These are phyloP conservation scores for Dicranocentrus wangi DNA, from an alignment of 2,888 invertebrate species.

Conservation along the genomic window DNA sequence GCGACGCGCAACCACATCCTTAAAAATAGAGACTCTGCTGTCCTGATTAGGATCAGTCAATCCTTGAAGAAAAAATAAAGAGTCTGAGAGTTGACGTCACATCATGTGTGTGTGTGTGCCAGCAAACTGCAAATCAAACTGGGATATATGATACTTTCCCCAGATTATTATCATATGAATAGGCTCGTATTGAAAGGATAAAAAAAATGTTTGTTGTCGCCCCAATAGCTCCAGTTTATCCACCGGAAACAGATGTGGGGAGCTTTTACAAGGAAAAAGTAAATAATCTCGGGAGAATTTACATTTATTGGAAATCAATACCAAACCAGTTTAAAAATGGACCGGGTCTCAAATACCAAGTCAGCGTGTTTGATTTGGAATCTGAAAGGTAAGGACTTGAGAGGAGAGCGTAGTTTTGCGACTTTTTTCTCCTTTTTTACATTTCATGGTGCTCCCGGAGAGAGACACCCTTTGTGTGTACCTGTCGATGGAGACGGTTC, in stretches of 20 bases:
- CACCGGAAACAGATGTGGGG: constrained; percentile 83
- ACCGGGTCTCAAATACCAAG: constrained; percentile 82
- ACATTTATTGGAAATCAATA: constrained; percentile 87
- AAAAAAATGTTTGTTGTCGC: neutral
- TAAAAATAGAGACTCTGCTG: neutral
- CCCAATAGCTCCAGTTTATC: constrained; percentile 80
- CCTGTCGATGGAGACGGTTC: neutral
- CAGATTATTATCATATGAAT: neutral
- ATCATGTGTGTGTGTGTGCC: too few relatives aligned
- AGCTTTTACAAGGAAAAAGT: constrained; percentile 79
- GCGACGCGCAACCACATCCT: too few relatives aligned
- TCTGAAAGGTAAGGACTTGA: constrained; percentile 74
- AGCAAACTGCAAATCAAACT: neutral
- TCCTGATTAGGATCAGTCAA: too few relatives aligned
- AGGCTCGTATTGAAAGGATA: neutral
- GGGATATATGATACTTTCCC: neutral
- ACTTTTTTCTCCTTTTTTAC: too few relatives aligned
- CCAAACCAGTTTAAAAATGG: constrained; percentile 83
- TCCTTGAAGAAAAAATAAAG: too few relatives aligned
- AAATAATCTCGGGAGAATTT: constrained; percentile 77
- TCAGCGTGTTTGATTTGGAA: constrained; percentile 74
- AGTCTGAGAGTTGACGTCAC: too few relatives aligned
- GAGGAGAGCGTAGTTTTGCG: too few relatives aligned
- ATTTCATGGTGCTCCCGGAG: too few relatives aligned
- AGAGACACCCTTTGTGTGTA: neutral